Conservation (phyloP, 35 echinoderm and acorn worm genomes). For the Heliocidaris erythrogramma region DNA sequence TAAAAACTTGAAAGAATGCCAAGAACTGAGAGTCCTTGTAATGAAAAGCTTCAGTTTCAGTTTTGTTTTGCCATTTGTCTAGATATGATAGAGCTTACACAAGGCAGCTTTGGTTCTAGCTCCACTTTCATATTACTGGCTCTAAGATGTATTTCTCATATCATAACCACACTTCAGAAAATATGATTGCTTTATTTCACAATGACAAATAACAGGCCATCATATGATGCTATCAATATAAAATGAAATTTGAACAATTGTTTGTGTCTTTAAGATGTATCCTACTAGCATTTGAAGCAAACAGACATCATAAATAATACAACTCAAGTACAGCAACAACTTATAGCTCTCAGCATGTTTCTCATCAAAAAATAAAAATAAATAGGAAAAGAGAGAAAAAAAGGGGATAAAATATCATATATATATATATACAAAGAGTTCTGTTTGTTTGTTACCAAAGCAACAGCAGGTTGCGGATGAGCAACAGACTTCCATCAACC, state of each 20-base stretch:
- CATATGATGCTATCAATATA: background rate
- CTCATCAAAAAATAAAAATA: background rate
- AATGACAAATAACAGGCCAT: background rate
- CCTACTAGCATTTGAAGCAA: background rate
- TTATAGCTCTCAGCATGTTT: background rate
- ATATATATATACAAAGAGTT: background rate
- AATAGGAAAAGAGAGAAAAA: too few species aligned
- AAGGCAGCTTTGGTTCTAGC: too few species aligned
- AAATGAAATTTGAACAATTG: background rate
- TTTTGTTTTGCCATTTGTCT: background rate
- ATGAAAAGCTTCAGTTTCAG: background rate
- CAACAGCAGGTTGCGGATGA: background rate
- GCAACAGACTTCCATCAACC: conserved; percentile 1
- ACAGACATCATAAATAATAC: background rate
- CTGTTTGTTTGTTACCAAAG: background rate
- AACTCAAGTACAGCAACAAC: conserved; percentile 5
- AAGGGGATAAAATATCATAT: background rate
- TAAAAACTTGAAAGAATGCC: too few species aligned
- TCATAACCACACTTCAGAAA: background rate
- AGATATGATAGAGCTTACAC: background rate
- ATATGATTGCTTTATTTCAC: background rate
- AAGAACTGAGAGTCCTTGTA: background rate
- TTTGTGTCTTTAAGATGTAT: background rate
- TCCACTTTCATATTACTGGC: background rate
- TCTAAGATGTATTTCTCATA: background rate